These are phyloP conservation scores for Styela clava DNA, from an alignment of 23 tunicate species.

Conservation along the genomic window DNA sequence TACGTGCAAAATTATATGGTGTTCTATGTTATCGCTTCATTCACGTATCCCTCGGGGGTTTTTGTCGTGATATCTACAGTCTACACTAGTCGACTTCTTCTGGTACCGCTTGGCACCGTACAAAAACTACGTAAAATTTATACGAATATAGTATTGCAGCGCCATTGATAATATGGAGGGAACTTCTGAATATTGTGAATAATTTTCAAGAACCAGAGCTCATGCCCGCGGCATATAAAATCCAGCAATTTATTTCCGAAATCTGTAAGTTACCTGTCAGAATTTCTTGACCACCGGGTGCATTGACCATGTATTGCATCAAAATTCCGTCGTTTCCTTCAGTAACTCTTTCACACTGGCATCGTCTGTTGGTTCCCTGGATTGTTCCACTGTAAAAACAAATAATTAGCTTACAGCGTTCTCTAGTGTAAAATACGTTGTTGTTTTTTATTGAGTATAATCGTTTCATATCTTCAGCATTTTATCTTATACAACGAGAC, in stretches of 20 bases:
- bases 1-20: background rate
- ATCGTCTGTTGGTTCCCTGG: background rate
- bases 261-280: slow-evolving; percentile 53
- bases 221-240: too few relatives aligned
- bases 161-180: too few relatives aligned
- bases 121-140: slow-evolving; percentile 15
- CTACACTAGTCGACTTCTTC: slow-evolving; percentile 19
- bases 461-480: too few relatives aligned
- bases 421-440: too few relatives aligned
- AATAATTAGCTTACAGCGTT: background rate
- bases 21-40: background rate
- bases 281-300: slow-evolving; percentile 23
- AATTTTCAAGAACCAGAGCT: too few relatives aligned
- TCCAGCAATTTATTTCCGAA: too few relatives aligned
- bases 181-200: too few relatives aligned
- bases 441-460: too few relatives aligned
- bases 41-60: slow-evolving; percentile 3
- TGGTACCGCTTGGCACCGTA: slow-evolving; percentile 18
- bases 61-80: background rate
- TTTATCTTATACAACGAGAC: too few relatives aligned
- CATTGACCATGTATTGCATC: slow-evolving; percentile 56
- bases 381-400: slow-evolving; percentile 42
- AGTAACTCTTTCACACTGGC: slow-evolving; percentile 45
- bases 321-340: slow-evolving; percentile 46
- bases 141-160: background rate